Percentiles rank a stretch among this genome's conserved stretches.
phyloP scores from a whole-genome alignment of 1,140 invertebrate genomes.

The Neuroterus valhalla region DNA sequence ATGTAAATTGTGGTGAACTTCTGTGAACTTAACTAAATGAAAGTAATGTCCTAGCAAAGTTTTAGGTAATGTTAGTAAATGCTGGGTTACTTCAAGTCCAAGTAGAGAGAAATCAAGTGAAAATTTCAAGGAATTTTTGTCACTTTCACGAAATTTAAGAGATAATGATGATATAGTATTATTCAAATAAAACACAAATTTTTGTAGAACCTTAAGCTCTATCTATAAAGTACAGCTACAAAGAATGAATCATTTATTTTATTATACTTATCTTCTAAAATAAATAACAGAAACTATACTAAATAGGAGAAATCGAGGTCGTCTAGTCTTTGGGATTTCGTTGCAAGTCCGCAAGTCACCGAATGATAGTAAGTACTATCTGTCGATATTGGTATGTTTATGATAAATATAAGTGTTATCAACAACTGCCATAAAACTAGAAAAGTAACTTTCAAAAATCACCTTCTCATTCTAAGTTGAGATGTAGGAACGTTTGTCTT shows the following conservation, averaged over 20 bases:
- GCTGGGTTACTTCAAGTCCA: too few relatives aligned
- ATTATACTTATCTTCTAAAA: neutral
- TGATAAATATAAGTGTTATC: neutral
- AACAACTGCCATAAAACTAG: neutral
- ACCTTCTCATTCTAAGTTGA: neutral
- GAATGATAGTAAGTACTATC: neutral
- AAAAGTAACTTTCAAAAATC: neutral
- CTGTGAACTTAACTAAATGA: too few relatives aligned
- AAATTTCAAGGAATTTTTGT: too few relatives aligned
- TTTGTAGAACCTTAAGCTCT: too few relatives aligned
- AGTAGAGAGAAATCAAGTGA: too few relatives aligned
- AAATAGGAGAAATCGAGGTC: neutral
- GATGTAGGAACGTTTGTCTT: neutral
- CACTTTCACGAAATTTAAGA: too few relatives aligned
- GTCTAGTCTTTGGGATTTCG: slow-evolving; percentile 27
- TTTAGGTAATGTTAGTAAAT: too few relatives aligned
- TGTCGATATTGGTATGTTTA: neutral
- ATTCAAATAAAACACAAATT: too few relatives aligned
- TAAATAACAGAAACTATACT: slow-evolving; percentile 22
- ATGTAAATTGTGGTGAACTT: too few relatives aligned
- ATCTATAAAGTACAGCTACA: neutral
- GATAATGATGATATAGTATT: too few relatives aligned
- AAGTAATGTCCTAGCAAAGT: too few relatives aligned
- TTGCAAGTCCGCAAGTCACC: slow-evolving; percentile 15
- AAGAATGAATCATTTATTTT: slow-evolving; percentile 21